phyloP scores from a whole-genome alignment of 2,888 invertebrate species.

The Cataglyphis altisquamis region DNA sequence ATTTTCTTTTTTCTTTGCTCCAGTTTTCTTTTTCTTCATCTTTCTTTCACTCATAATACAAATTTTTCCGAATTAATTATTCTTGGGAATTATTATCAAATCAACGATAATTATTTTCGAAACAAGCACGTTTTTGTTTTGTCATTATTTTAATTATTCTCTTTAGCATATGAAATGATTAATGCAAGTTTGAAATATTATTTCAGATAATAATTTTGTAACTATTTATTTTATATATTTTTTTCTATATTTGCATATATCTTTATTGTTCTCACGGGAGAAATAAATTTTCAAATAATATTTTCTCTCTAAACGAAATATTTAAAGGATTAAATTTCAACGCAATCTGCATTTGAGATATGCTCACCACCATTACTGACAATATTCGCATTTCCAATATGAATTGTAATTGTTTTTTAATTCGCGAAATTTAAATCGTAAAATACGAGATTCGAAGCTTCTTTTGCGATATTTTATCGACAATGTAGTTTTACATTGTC shows the following conservation, averaged over 20 bases:
- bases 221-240: background rate
- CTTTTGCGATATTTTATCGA: background rate
- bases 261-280: background rate
- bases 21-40: background rate
- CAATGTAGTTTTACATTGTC: background rate
- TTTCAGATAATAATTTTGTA: slow-evolving; percentile 3
- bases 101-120: background rate
- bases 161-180: background rate
- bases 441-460: background rate
- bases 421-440: background rate
- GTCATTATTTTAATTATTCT: background rate
- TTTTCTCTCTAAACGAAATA: background rate
- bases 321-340: background rate
- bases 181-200: background rate
- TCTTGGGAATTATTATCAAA: background rate
- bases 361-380: background rate
- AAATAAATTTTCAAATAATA: background rate
- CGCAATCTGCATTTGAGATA: background rate
- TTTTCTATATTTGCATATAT: background rate
- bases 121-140: background rate
- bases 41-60: background rate
- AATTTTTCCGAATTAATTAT: background rate
- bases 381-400: background rate
- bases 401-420: background rate
- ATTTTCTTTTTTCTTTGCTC: background rate